A percentile compares a stretch with the other conserved stretches of the same genome.
Evolutionary conservation across 2,113 vertebrate genomes (phyloP).

Genomic region (Tupaia chinensis): DNA sequence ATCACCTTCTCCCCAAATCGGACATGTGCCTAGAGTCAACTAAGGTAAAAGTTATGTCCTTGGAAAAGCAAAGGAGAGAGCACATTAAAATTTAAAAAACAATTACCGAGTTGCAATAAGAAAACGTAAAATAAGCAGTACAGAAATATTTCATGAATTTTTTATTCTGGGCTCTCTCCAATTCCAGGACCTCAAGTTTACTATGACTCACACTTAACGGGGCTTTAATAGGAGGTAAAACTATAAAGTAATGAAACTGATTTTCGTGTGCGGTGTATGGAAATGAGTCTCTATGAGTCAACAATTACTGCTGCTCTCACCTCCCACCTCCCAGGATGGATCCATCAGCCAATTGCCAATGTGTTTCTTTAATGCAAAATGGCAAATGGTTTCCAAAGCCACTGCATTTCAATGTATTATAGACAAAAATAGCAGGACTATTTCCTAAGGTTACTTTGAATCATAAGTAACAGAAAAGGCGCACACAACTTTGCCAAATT

Average conservation of each 20-base stretch:
- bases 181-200: conserved; percentile 38
- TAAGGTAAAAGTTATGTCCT: conserved; percentile 16
- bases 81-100: conserved; percentile 67
- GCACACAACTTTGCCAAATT: neutral
- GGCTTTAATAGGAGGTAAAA: neutral
- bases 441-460: conserved; percentile 40
- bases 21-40: neutral
- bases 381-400: conserved; percentile 10
- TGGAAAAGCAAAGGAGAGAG: conserved; percentile 41
- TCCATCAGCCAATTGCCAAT: neutral
- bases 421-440: neutral
- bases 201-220: conserved; percentile 63
- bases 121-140: conserved; percentile 29
- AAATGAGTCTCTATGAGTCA: conserved; percentile 53
- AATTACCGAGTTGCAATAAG: conserved; percentile 19
- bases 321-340: neutral
- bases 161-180: conserved; percentile 39
- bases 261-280: neutral
- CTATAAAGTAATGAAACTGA: conserved; percentile 12
- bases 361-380: conserved; percentile 32
- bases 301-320: neutral
- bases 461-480: neutral
- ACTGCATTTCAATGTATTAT: neutral
- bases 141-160: conserved; percentile 65
- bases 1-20: neutral